Evolutionary conservation across 2,113 vertebrate species (phyloP), one percentile per base, ranked within the genome.

Genomic region (Sander vitreus): DNA sequence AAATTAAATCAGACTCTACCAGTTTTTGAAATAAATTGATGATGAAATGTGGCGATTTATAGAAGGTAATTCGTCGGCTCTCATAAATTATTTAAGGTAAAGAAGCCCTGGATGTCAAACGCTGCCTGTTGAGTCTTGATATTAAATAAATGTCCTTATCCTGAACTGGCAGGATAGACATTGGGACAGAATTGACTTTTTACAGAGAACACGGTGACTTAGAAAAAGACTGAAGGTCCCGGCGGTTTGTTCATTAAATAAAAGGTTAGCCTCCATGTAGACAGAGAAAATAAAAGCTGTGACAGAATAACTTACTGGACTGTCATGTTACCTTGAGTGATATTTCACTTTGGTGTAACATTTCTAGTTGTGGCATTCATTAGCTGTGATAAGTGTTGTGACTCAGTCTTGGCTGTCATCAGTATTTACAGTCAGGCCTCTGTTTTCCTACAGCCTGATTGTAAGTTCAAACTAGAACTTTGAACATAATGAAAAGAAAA

Each of bases 261-360:
- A 91, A 92, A 92, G 77, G 88, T 92, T 78, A 88, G 78, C 23
- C 71, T 60, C 6, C 30, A 27, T 33, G 36, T 9, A 62, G 69
- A 48, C 51, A 13, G 48, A 6, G 45, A 25, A 45, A 16, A 13
- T 25, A 83, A 73, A 85, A 39, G 27, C 43, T 1, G 57, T 59
- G 79, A 81, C 71, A 72, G 63, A 58, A n/a, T 16, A 70, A 63
- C 79, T 80, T 57, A 58, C 73, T 36, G 15, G 21, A 77, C 25
- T n/a, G 73, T 81, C 81, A 64, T 13, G 53, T 73, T 62, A 78
- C 63, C 76, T 47, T 53, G 48, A 81, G 76, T 78, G 80, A 81
- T 83, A 73, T 80, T 88, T 89, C 57, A 72, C 81, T 43, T 25
- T 2, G 1, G 30, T 30, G 68, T 21, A 76, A 53, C 78, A n/a